Conservation (phyloP, 2,888 invertebrate genomes). For the Campoplex capitator region DNA sequence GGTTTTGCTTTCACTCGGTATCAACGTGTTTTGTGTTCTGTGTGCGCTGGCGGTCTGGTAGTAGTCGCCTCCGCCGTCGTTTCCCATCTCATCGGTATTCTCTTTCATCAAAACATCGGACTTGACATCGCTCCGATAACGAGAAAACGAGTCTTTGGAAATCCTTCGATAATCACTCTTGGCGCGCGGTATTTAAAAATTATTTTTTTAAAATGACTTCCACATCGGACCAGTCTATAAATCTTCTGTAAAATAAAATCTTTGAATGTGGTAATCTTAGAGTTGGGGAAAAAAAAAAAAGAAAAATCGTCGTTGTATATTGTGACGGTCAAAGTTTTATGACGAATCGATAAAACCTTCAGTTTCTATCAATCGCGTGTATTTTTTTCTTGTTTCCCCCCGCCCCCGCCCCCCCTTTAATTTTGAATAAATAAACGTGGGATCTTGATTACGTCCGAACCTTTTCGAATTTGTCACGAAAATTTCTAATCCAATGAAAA, state of each 20-base stretch:
- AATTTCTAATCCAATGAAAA: conserved; percentile 5
- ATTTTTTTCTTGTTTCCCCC: neutral
- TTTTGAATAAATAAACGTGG: neutral
- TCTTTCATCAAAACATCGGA: conserved; percentile 36
- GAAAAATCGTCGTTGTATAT: neutral
- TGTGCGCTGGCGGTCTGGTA: conserved; percentile 14
- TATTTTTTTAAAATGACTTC: conserved; percentile 1
- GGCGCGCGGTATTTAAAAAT: neutral
- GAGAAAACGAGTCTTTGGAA: conserved; percentile 9
- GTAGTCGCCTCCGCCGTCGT: conserved; percentile 20
- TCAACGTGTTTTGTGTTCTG: conserved; percentile 36
- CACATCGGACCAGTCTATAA: neutral
- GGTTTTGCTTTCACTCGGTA: conserved; percentile 67
- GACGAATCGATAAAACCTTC: neutral
- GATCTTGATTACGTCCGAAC: neutral
- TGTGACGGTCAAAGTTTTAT: neutral
- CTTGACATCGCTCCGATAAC: conserved; percentile 14
- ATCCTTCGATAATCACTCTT: neutral
- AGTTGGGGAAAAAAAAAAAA: neutral
- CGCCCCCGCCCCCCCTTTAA: too few species aligned
- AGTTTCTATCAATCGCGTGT: neutral
- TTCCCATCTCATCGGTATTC: conserved; percentile 32
- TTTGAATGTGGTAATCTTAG: neutral
- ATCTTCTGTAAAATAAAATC: neutral
- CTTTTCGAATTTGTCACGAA: neutral